Base-by-base conservation (phyloP, 1,140 invertebrate species). In the Camponotus floridanus region DNA sequence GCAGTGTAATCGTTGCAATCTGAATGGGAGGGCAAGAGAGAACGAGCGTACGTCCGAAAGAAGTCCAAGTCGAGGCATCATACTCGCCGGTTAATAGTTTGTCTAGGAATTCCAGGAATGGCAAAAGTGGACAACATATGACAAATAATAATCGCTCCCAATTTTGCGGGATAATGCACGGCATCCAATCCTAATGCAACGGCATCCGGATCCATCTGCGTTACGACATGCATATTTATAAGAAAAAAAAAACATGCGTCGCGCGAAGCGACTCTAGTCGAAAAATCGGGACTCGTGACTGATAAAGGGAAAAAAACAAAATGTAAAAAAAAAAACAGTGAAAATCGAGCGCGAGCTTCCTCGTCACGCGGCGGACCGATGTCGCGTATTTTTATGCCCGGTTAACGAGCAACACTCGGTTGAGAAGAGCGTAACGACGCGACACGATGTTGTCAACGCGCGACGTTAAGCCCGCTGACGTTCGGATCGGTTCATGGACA, bases 181-280 rank as follows among this genome's bases (percentile, higher is more conserved):
- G n/a, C n/a, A n/a, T n/a, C n/a, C n/a, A n/a, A n/a, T n/a, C n/a
- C n/a, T 26, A 71, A 74, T 48, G 36, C 59, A 51, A 13, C 21
- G 26, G 48, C n/a, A 55, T 31, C n/a, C 51, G 36, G 8, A 18
- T 11, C 33, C 59, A 67, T 42, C 33, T 55, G 85, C 64, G 87
- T 90, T 88, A 81, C 74, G 61, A 45, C 78, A 90, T 91, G 91
- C 88, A 92, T 92, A 93, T 92, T 92, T 89, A 92, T 91, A 65
- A 85, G n/a, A 83, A 51, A 51, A 18, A 18, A 18, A 51, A 13
- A 51, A 18, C 9, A 9, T 48, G 64, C 64, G 26, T 26, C 33
- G 31, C 45, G 45, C 42, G 18, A 33, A 15, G 74, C 36, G 26
- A 71, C 48, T 70, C 21, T n/a, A 59, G 84, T 61, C 80, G 86